Evolutionary conservation across 2,888 invertebrate genomes (phyloP), one percentile per base, ranked within the genome.

Genomic region (Gisinianus flammeolus): DNA sequence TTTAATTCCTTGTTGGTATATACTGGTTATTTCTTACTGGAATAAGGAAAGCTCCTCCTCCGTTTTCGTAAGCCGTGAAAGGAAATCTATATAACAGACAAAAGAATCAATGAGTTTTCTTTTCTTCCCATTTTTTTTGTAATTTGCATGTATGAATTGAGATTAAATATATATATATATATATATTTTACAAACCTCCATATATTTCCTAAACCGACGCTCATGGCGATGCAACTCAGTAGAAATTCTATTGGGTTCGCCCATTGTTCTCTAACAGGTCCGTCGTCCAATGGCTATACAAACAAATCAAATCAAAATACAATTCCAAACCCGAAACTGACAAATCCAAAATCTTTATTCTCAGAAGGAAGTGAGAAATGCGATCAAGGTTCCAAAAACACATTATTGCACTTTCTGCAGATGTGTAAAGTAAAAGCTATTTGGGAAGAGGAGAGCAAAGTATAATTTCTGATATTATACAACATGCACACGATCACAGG

Each of bases 161-260:
- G n/a, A 10, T n/a, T n/a, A 19, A 12, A 4, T 12, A 10, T 56
- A 56, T n/a, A 56, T 19, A n/a, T 4, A 56, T 6, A 6, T 22
- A 10, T 62, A 24, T 22, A 19, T 22, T 6, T 19, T 62, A 24
- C 22, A 54, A 54, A 54, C 26, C 62, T 22, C 62, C 62, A 62
- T 5, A 62, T 26, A 62, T 62, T 92, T 72, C 92, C 92, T 58
- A 92, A 86, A 0, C 92, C 92, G 2, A 92, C 91, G 0, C 91
- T 91, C 89, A 91, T 90, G 28, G 92, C 91, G 79, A 93, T 92
- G 85, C 92, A 93, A 4, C 91, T 91, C 88, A 92, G 89, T 1
- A 92, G 87, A 84, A 92, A 92, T 85, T 92, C 91, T 10, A 90
- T 86, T 58, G 90, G 89, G 79, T 89, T 90, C 35, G 88, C 89